Base-by-base conservation (phyloP, 2,888 invertebrate genomes). In the Tethea ocularis region DNA sequence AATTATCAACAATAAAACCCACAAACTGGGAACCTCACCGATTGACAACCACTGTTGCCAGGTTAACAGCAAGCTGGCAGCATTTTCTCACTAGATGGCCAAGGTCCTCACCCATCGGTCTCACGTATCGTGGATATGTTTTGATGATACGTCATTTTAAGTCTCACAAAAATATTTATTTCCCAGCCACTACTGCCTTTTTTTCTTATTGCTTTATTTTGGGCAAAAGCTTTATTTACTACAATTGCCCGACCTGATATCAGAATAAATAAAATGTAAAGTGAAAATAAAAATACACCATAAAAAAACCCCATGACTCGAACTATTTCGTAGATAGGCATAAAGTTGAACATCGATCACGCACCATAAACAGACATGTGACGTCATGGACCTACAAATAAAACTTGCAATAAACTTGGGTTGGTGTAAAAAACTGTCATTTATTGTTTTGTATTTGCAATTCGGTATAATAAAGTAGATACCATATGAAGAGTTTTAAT, bases 221-320 rank as follows among this genome's bases (percentile, higher is more conserved):
- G 17, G 2, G 10, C 20, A 20, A 46, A 46, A 8, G 20, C 7
- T 3, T 10, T 10, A 46, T 46, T 46, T 46, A 46, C 10, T 46
- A 46, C 46, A 46, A 46, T 46, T 10, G 38, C 6, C 46, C 20
- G 20, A 17, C 41, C 41, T 46, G 7, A 46, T 46, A 46, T 20
- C n/a, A 46, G 20, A 46, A 46, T 46, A 46, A 46, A 46, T 46
- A 46, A 46, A 46, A 46, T 46, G 20, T 46, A 46, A 46, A 46
- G 17, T 41, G 41, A 41, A 41, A 41, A 46, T 46, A 46, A 46
- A 46, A 46, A 46, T 46, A 46, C 46, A 46, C 17, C 20, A 46
- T 46, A 46, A 46, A 46, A 38, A 46, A 20, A 46, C 20, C 36
- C 46, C 46, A 46, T 46, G 46, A 20, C 10, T 46, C 17, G 10